phyloP scores from a whole-genome alignment of 2,113 vertebrate genomes.

The Halcyon malimbica region DNA sequence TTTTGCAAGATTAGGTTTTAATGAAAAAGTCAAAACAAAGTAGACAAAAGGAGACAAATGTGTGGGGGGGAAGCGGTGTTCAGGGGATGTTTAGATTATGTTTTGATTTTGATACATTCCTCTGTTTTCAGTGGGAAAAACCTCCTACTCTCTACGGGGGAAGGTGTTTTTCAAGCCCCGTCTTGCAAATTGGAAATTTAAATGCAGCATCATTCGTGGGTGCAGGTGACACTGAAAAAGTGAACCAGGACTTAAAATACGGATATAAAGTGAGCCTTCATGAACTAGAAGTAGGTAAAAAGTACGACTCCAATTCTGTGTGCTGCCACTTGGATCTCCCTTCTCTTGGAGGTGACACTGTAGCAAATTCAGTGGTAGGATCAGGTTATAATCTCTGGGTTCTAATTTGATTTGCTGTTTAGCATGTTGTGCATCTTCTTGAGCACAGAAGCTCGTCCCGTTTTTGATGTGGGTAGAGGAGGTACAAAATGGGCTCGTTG shows the following conservation, averaged over 20 bases:
- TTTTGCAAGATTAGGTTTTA: background rate
- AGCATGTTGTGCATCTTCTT: no score
- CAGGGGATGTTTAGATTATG: background rate
- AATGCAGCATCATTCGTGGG: background rate
- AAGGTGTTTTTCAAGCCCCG: background rate
- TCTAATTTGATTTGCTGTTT: no score
- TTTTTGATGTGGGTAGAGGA: no score
- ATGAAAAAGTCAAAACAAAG: background rate
- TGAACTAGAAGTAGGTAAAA: background rate
- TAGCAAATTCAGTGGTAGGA: background rate
- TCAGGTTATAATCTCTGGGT: background rate
- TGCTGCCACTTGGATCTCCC: background rate
- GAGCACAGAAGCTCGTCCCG: no score
- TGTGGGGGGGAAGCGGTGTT: rapidly evolving
- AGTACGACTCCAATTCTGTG: background rate
- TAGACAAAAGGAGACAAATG: background rate
- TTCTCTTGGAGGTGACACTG: background rate
- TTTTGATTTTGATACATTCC: background rate
- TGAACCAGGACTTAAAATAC: background rate
- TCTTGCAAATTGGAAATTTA: background rate
- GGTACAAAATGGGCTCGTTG: no score
- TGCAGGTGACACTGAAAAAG: background rate
- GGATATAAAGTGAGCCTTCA: background rate
- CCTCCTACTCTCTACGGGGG: background rate
- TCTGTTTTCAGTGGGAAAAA: background rate